A percentile compares a stretch with the other conserved stretches of the same genome.
These are phyloP conservation scores for Hipparchia sbordonii DNA, from an alignment of 2,888 invertebrate species.

Conservation along the genomic window DNA sequence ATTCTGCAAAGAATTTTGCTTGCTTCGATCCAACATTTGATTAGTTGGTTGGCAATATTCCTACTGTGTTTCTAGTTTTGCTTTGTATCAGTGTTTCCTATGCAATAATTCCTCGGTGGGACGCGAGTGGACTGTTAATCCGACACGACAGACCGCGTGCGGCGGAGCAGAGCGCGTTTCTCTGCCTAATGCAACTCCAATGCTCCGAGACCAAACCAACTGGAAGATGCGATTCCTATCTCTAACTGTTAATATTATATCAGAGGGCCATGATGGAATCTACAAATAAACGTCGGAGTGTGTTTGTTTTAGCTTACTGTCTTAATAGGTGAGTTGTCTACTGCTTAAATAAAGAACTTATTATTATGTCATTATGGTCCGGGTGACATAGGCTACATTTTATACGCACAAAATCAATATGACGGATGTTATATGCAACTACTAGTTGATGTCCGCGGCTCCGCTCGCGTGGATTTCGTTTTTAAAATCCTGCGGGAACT, in stretches of 20 bases:
- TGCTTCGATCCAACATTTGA: too few species aligned
- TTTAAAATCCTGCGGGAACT: too few species aligned
- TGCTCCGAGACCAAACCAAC: slow-evolving; percentile 26
- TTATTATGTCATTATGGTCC: neutral
- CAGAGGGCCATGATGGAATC: neutral
- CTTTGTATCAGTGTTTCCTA: neutral
- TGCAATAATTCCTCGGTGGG: slow-evolving; percentile 13
- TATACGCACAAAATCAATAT: too few species aligned
- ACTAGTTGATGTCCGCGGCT: too few species aligned
- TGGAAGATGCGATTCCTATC: slow-evolving; percentile 21
- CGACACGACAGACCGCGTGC: slow-evolving; percentile 34
- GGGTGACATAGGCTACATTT: too few species aligned
- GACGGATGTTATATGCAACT: too few species aligned
- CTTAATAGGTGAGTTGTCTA: slow-evolving; percentile 17
- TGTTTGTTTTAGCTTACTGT: neutral
- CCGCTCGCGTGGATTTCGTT: too few species aligned
- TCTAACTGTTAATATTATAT: slow-evolving; percentile 15
- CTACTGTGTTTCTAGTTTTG: neutral
- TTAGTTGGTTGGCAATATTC: neutral
- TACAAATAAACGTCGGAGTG: slow-evolving; percentile 3
- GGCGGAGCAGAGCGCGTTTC: slow-evolving; percentile 31
- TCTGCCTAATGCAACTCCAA: slow-evolving; percentile 24
- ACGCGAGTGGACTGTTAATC: slow-evolving; percentile 35
- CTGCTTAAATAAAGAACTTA: slow-evolving; percentile 4
- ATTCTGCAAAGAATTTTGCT: too few species aligned